Evolutionary conservation across 2,797 vertebrate species (phyloP).

Genomic region (Euphonia xanthogaster): DNA sequence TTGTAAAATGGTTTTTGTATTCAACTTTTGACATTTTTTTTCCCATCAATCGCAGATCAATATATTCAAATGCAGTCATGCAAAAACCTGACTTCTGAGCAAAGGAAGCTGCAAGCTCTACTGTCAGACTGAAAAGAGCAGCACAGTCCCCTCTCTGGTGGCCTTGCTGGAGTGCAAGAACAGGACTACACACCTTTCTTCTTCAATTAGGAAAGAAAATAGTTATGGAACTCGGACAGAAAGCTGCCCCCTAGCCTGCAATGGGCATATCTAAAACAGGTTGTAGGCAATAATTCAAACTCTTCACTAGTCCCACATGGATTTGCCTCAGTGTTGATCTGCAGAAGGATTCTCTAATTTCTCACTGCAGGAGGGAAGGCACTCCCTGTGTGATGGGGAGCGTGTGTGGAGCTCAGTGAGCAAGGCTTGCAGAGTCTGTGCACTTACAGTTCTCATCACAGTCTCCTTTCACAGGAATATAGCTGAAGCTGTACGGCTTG

Average conservation of each 20-base stretch:
- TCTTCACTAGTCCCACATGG: neutral
- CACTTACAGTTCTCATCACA: neutral
- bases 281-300: neutral
- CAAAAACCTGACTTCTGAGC: constrained; percentile 4
- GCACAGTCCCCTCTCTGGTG: neutral
- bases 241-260: neutral
- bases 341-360: neutral
- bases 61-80: constrained; percentile 39
- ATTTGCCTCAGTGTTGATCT: neutral
- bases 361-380: neutral
- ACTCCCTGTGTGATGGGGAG: neutral
- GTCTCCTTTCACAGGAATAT: neutral
- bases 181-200: neutral
- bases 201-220: neutral
- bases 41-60: neutral
- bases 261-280: neutral
- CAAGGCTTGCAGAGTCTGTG: accelerated
- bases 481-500: neutral
- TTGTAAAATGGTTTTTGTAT: constrained; percentile 8
- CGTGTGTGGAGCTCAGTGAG: accelerated
- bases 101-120: neutral
- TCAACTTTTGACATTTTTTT: neutral
- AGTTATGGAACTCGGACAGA: neutral
- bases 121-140: neutral
- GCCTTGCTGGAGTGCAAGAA: neutral